These are phyloP conservation scores for Sphecodes monilicornis DNA, from an alignment of 2,888 invertebrate genomes.

Conservation along the genomic window DNA sequence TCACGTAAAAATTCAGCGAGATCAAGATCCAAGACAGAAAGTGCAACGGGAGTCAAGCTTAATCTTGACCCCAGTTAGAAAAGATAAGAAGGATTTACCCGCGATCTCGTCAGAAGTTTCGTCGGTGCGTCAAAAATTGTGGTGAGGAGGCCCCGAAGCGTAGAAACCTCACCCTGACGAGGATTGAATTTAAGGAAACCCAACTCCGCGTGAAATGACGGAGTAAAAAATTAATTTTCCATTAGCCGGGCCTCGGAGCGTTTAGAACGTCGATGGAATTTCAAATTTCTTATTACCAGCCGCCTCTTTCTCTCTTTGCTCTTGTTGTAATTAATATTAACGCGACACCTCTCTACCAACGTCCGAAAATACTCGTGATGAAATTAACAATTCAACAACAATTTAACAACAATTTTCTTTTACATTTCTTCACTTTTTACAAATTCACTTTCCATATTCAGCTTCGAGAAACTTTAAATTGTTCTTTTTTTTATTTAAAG, in stretches of 20 bases:
- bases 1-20: slow-evolving; percentile 10
- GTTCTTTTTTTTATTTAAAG: too few relatives aligned
- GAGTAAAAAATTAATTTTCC: slow-evolving; percentile 52
- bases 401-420: too few relatives aligned
- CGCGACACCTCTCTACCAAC: background rate
- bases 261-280: slow-evolving; percentile 1
- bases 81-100: slow-evolving; percentile 68
- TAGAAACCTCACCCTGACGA: slow-evolving; percentile 16
- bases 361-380: background rate
- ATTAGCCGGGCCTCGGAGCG: slow-evolving; percentile 24
- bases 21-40: slow-evolving; percentile 30
- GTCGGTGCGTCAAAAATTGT: slow-evolving; percentile 41
- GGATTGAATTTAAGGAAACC: slow-evolving; percentile 53
- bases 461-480: too few relatives aligned
- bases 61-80: slow-evolving; percentile 50
- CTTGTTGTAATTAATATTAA: slow-evolving; percentile 40
- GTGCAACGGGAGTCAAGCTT: slow-evolving; percentile 52
- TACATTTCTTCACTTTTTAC: too few relatives aligned
- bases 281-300: background rate
- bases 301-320: background rate
- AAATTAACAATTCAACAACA: background rate
- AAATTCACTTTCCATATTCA: too few relatives aligned
- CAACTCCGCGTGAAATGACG: slow-evolving; percentile 43
- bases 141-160: slow-evolving; percentile 26
- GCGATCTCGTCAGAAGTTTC: slow-evolving; percentile 44